A percentile compares a stretch with the other conserved stretches of the same genome.
Evolutionary conservation across 2,888 invertebrate species (phyloP).

Genomic region (Phrixothrix hirtus): DNA sequence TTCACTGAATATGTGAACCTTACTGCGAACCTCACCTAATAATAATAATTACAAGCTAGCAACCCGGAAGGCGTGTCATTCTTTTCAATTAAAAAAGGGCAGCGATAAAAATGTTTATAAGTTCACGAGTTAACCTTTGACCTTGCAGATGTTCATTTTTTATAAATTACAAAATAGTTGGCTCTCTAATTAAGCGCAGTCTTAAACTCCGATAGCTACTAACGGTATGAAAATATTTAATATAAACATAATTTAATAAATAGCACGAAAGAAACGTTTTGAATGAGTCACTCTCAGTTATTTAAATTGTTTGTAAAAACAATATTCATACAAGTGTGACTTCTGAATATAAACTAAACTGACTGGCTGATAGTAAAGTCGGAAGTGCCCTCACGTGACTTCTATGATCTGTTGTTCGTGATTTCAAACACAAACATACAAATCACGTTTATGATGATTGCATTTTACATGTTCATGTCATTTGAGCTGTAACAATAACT

Average conservation of each 20-base stretch:
- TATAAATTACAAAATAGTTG: conserved; percentile 35
- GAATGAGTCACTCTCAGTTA: too few species aligned
- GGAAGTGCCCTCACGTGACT: conserved; percentile 47
- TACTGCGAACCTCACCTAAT: conserved; percentile 20
- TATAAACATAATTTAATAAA: conserved; percentile 47
- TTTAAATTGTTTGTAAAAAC: conserved; percentile 14
- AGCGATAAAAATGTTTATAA: conserved; percentile 33
- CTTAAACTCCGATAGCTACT: conserved; percentile 45
- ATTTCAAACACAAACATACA: conserved; percentile 47
- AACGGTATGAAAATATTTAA: conserved; percentile 50
- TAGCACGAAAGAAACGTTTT: conserved; percentile 14
- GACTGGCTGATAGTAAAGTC: conserved; percentile 38
- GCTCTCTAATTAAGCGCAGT: conserved; percentile 39
- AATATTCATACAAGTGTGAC: conserved; percentile 24
- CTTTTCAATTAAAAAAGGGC: conserved; percentile 30
- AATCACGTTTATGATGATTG: conserved; percentile 53
- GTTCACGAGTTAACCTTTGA: conserved; percentile 41
- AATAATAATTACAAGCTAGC: conserved; percentile 33
- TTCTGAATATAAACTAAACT: conserved; percentile 29
- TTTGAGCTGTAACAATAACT: conserved; percentile 46
- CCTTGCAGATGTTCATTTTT: conserved; percentile 37
- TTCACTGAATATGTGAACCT: conserved; percentile 8
- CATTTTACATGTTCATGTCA: conserved; percentile 49
- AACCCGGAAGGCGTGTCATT: conserved; percentile 41
- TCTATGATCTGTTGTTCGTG: conserved; percentile 46